Conservation (phyloP, 2,888 invertebrate genomes). For the Arrhopalites spinosus region DNA sequence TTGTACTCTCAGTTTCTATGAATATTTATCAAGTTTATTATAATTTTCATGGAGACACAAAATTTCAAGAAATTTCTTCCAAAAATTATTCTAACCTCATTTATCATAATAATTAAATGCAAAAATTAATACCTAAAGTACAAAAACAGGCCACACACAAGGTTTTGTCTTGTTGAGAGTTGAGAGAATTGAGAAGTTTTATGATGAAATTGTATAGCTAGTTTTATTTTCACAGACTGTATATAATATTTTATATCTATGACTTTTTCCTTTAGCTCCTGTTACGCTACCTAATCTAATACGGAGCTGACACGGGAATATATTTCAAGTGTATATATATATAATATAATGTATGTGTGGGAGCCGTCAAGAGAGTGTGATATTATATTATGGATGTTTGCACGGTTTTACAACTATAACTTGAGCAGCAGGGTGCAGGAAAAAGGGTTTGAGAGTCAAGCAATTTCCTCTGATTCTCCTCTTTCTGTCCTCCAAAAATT, state of each 20-base stretch:
- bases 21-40: conserved; percentile 16
- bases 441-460: conserved; percentile 43
- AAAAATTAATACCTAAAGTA: too few relatives aligned
- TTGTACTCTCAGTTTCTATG: background rate
- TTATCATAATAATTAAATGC: too few relatives aligned
- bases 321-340: background rate
- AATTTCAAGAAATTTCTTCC: too few relatives aligned
- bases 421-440: conserved; percentile 42
- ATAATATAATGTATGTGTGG: background rate
- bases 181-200: background rate
- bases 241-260: too few relatives aligned
- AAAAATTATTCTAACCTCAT: too few relatives aligned
- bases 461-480: conserved; percentile 43
- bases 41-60: background rate
- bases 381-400: conserved; percentile 12
- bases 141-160: too few relatives aligned
- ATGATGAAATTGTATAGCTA: too few relatives aligned
- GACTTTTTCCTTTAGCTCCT: too few relatives aligned
- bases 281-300: too few relatives aligned
- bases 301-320: background rate
- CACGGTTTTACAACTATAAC: conserved; percentile 25
- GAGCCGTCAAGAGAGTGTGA: background rate
- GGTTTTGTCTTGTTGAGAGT: background rate
- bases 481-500: conserved; percentile 35
- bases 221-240: too few relatives aligned